phyloP scores from a whole-genome alignment of 2,797 vertebrate species.

The Tragelaphus oryx region DNA sequence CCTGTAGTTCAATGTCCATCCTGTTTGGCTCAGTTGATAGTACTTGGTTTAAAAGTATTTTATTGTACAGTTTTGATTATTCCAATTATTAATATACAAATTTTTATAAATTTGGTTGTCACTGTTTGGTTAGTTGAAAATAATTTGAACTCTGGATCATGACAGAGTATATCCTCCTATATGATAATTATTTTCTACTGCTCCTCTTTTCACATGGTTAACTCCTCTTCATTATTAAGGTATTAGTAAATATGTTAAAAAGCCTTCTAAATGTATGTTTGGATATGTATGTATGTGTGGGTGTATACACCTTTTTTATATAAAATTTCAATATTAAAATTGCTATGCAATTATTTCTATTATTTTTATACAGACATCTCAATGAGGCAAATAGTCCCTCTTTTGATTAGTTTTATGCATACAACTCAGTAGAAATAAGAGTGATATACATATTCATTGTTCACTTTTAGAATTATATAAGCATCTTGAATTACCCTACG shows the following conservation, averaged over 20 bases:
- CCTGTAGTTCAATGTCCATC: neutral
- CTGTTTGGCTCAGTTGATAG: neutral
- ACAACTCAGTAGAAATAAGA: neutral
- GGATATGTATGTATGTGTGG: neutral
- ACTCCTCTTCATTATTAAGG: neutral
- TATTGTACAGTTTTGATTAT: neutral
- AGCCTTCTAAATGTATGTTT: neutral
- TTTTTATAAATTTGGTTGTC: neutral
- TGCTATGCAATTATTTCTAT: neutral
- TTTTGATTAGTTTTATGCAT: neutral
- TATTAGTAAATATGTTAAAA: neutral
- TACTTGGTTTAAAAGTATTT: neutral
- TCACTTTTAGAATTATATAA: neutral
- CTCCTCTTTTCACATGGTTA: neutral
- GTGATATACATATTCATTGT: neutral
- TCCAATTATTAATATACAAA: neutral
- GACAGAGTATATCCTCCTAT: neutral
- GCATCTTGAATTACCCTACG: neutral
- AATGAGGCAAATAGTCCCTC: neutral
- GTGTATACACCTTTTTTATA: neutral
- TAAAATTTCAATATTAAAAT: neutral
- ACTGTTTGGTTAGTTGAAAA: neutral
- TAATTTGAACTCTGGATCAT: neutral
- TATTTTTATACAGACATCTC: neutral
- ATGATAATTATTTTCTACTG: neutral